phyloP scores from a whole-genome alignment of 2,113 vertebrate species.

The Nipponia nippon region DNA sequence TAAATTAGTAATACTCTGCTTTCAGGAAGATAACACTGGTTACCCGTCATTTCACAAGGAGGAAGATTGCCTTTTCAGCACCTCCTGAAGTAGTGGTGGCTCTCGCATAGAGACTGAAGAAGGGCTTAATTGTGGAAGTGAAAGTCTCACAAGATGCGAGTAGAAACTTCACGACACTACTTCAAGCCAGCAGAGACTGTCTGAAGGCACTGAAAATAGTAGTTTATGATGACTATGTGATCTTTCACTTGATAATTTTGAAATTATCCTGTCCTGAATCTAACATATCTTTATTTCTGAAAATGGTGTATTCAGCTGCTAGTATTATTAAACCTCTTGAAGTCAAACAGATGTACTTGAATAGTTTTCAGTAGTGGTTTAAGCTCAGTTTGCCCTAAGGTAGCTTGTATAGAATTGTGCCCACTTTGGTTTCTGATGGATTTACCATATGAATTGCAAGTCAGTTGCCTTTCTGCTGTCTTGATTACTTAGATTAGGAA shows the following conservation, averaged over 20 bases:
- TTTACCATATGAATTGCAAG: neutral
- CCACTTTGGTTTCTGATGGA: neutral
- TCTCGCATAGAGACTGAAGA: neutral
- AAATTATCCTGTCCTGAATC: neutral
- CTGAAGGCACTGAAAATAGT: neutral
- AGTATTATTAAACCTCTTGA: neutral
- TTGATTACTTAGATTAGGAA: neutral
- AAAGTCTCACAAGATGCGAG: neutral
- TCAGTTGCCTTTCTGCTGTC: neutral
- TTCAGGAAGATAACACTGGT: neutral
- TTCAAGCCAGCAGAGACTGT: neutral
- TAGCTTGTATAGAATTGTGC: neutral
- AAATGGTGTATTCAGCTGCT: neutral
- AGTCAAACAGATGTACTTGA: neutral
- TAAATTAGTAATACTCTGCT: neutral
- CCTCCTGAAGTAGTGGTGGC: neutral
- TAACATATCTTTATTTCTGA: neutral
- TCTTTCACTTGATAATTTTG: neutral
- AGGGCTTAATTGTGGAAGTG: neutral
- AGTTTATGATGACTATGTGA: neutral
- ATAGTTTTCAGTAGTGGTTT: neutral
- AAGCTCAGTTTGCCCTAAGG: neutral
- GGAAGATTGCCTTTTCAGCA: neutral
- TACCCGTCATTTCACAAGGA: neutral
- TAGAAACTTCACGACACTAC: neutral